phyloP scores from a whole-genome alignment of 2,797 vertebrate species.

The Apogon hyalosoma region DNA sequence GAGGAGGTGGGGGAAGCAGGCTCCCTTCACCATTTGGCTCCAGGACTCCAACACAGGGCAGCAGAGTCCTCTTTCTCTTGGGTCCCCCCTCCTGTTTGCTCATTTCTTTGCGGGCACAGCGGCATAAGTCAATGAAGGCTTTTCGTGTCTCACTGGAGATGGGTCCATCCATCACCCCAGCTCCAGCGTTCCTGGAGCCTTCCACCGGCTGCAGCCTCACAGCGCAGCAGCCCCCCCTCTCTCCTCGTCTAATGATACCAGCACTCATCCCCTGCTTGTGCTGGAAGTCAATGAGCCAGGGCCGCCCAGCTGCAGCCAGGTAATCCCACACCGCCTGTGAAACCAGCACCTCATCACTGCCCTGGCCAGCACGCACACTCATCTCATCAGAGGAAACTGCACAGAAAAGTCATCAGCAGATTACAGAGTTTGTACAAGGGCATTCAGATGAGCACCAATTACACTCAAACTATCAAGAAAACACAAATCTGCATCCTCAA shows the following conservation, averaged over 20 bases:
- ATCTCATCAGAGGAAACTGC: constrained; percentile 89
- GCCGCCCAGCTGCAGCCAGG: constrained; percentile 90
- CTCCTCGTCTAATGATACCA: constrained; percentile 90
- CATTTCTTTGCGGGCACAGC: constrained; percentile 91
- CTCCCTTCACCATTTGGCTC: constrained; percentile 85
- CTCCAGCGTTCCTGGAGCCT: constrained; percentile 77
- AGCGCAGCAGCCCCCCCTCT: constrained; percentile 93
- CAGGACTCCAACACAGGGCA: constrained; percentile 87
- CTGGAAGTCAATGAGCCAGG: constrained; percentile 93
- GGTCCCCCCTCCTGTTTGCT: constrained; percentile 92
- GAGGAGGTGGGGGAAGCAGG: constrained; percentile 77
- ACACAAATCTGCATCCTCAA: constrained; percentile 18
- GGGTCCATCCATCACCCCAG: constrained; percentile 80
- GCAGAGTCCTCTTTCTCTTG: constrained; percentile 88
- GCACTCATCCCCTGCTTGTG: constrained; percentile 92
- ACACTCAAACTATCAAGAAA: not conserved
- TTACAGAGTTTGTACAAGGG: constrained; percentile 5
- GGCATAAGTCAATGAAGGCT: constrained; percentile 93
- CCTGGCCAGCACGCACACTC: constrained; percentile 88
- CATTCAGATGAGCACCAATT: constrained; percentile 16
- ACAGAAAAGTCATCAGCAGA: constrained; percentile 50
- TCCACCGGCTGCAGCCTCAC: constrained; percentile 90
- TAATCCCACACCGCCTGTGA: constrained; percentile 97
- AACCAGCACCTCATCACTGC: constrained; percentile 95
- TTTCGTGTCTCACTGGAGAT: constrained; percentile 87